Base-by-base conservation (phyloP, 2,888 invertebrate genomes). In the Monoplex corrugatus region DNA sequence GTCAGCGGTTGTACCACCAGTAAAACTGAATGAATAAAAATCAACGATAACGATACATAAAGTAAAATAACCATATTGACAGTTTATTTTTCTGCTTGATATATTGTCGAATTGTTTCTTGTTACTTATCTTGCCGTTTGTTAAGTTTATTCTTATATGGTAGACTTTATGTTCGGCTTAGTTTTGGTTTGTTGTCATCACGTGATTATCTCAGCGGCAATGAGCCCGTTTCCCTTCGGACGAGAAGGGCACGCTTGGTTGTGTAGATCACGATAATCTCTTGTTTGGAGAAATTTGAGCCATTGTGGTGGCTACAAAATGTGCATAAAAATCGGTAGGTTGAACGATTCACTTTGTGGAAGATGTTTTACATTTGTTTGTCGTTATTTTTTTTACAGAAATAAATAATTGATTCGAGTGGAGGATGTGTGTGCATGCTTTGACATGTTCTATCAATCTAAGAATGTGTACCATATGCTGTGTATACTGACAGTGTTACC, bases 141-240 rank as follows among this genome's bases (percentile, higher is more conserved):
- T 6, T 40, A 5, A 23, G 10, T 72, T 43, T 28, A 75, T 87
- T 87, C 75, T 28, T 32, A 87, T 45, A 23, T 75, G 87, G 87
- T 45, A 45, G 28, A 75, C 44, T 13, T 13, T 6, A 13, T 43
- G 35, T 87, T 45, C 35, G 35, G 32, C 28, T 38, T 32, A 38
- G 68, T 72, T 72, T 72, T 16, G 43, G 72, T 75, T 75, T 87
- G 87, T 87, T 87, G 87, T 75, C 75, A 87, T 87, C 87, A 87
- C 87, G 87, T 87, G 87, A 87, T 43, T 44, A 23, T 72, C 50
- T 72, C 89, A 86, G 88, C 57, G 44, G 85, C 86, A 44, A 92
- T 91, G 89, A 92, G 86, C 43, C 6, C 19, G 50, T 50, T n/a
- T n/a, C n/a, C n/a, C n/a, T n/a, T n/a, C n/a, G n/a, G n/a, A n/a